Evolutionary conservation across 2,797 vertebrate genomes (phyloP), one percentile per base, ranked within the genome.

Genomic region (Nothura maculosa): DNA sequence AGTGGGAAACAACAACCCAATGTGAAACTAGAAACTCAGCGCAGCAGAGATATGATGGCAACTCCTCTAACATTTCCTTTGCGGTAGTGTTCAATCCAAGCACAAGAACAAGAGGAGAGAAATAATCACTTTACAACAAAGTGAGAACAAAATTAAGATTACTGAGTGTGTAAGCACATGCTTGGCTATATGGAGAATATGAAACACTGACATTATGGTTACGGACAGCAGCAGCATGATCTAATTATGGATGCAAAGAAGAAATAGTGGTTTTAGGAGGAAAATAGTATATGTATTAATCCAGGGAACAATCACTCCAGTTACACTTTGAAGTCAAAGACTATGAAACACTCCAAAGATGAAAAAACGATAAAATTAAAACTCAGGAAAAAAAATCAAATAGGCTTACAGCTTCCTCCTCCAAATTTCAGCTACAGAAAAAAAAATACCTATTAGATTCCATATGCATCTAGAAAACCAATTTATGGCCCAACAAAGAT

Each of bases 211-310:
- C 14, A 1, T 81, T 88, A 81, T 88, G 73, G 18, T 95, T 70
- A 94, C 85, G 78, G 94, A 87, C 38, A 79, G 68, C 74, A 85
- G 89, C 84, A 95, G 81, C 84, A 69, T 66, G 92, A 95, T 95
- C 94, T 96, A 96, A 97, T 97, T 95, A 96, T 24, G 81, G 76
- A 92, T 69, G 89, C 63, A 83, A 94, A 94, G 81, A 96, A 94
- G 96, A 97, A 96, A 96, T 77, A 95, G 32, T 34, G 52, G 57
- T 96, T 89, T 97, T 91, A 68, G 66, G 92, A 81, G 87, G 86
- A 62, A 96, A 90, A 96, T 93, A 92, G 76, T 95, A 96, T 95
- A 95, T 62, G 77, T 63, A 92, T 50, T 78, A 87, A 97, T 97
- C 87, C 87, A 96, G 94, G 90, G 89, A 83, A 87, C 77, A 70